Percentiles rank a stretch among this genome's conserved stretches.
Conservation (phyloP, 2,888 invertebrate genomes). For the Scelioninae gen. 2 region DNA sequence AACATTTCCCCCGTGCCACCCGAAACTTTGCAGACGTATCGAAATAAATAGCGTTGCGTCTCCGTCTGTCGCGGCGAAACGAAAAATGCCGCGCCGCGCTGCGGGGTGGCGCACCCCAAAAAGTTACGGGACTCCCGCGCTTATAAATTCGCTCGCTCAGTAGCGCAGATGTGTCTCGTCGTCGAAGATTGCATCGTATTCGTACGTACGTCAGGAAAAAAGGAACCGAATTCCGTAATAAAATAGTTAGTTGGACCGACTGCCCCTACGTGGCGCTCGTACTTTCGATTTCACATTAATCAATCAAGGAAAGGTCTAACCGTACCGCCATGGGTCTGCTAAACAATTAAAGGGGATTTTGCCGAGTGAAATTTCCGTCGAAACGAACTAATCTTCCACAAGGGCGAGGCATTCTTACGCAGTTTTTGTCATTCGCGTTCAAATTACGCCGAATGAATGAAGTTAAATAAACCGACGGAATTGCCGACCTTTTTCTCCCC, state of each 20-base stretch:
- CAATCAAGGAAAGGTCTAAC: constrained; percentile 44
- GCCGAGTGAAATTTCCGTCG: constrained; percentile 47
- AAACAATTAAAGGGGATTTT: constrained; percentile 57
- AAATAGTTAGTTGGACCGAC: constrained; percentile 42
- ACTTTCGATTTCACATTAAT: constrained; percentile 57
- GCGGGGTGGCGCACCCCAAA: constrained; percentile 6
- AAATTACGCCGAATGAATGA: constrained; percentile 37
- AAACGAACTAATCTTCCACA: constrained; percentile 47
- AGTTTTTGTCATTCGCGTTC: constrained; percentile 21
- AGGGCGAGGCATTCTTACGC: constrained; percentile 22
- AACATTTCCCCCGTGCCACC: constrained; percentile 39
- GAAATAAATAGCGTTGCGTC: constrained; percentile 44
- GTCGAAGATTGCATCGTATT: constrained; percentile 42
- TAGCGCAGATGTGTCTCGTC: constrained; percentile 49
- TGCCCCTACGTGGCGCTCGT: constrained; percentile 33
- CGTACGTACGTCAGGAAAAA: constrained; percentile 25
- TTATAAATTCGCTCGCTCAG: constrained; percentile 45
- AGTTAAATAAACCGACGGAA: constrained; percentile 39
- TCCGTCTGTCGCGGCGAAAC: constrained; percentile 8
- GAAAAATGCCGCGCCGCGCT: too few species aligned
- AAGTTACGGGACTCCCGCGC: constrained; percentile 45
- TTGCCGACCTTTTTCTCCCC: too few species aligned
- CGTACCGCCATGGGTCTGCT: constrained; percentile 37
- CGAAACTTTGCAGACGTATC: constrained; percentile 47
- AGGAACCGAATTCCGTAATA: constrained; percentile 37